Evolutionary conservation across 2,113 vertebrate species (phyloP), one percentile per base, ranked within the genome.

Genomic region (Falco punctatus): DNA sequence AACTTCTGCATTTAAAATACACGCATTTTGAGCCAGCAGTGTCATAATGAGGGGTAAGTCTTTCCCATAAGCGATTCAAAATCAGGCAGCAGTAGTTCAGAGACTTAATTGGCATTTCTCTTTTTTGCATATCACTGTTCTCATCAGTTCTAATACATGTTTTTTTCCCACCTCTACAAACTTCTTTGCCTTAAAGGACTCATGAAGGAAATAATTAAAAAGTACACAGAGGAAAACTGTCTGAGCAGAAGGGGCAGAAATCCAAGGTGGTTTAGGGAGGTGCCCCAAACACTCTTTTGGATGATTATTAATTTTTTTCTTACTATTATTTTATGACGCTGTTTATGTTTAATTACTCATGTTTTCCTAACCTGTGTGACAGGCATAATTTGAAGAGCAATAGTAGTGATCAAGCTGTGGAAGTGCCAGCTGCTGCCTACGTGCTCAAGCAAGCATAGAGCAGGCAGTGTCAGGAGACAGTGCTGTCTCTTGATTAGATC

Each of bases 251-350:
- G 81, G 70, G 88, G 72, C 93, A 95, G 83, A 86, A 91, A 94
- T 81, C 40, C 92, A 90, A 79, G 67, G 24, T 94, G 69, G 75
- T 94, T 91, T 77, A 95, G 92, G 66, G 81, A 95, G 66, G 91
- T 64, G 58, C 65, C 93, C 80, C 83, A 94, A 92, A 90, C 65
- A 51, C 55, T 92, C 71, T 85, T 78, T 86, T 51, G 87, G 86
- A 88, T 94, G 23, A 86, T 97, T 96, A 92, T 96, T 97, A 95
- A 95, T 95, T 92, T 85, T 95, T 94, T 86, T 90, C 88, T 95
- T 93, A 97, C 92, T 88, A 75, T 82, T 91, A 95, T 77, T 95
- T 96, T 78, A 59, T 92, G 80, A 75, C 0, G 15, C 61, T 95
- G 88, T 86, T 97, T 89, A 88, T 93, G 66, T 92, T 92, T 93